Percentiles rank a stretch among this genome's conserved stretches.
Evolutionary conservation across 2,888 invertebrate species (phyloP).

Genomic region (Pyrrhia umbra): DNA sequence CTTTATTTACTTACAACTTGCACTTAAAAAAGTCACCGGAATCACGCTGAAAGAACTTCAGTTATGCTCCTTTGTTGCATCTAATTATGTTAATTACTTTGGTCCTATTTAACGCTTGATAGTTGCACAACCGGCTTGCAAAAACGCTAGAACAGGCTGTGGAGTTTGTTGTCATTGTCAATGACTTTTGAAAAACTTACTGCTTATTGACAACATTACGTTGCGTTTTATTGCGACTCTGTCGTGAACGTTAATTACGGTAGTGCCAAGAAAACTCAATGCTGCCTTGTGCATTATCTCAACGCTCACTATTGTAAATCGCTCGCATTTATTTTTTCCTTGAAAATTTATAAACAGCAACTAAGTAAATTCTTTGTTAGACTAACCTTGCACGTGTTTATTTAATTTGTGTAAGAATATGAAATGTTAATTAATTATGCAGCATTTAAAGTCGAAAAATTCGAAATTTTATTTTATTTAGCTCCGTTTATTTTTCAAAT

Average conservation of each 20-base stretch:
- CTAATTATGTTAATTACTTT: slow-evolving; percentile 49
- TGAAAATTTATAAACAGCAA: slow-evolving; percentile 25
- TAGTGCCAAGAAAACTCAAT: slow-evolving; percentile 38
- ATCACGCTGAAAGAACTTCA: slow-evolving; percentile 50
- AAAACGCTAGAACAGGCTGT: slow-evolving; percentile 14
- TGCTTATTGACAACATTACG: slow-evolving; percentile 9
- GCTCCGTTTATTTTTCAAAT: neutral
- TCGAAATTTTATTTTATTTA: neutral
- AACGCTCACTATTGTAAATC: slow-evolving; percentile 29
- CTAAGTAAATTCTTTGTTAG: slow-evolving; percentile 28
- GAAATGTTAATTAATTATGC: slow-evolving; percentile 7
- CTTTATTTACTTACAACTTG: neutral
- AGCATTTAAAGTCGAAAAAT: neutral
- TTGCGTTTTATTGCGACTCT: slow-evolving; percentile 22
- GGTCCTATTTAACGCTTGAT: slow-evolving; percentile 25
- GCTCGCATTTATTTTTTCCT: slow-evolving; percentile 42
- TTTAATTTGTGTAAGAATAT: slow-evolving; percentile 18
- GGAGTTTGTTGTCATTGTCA: slow-evolving; percentile 51
- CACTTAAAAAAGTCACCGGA: slow-evolving; percentile 36
- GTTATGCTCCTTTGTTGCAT: slow-evolving; percentile 39
- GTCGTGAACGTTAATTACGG: slow-evolving; percentile 24
- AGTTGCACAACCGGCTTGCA: slow-evolving; percentile 45
- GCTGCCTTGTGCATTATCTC: slow-evolving; percentile 28
- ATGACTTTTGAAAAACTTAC: slow-evolving; percentile 45
- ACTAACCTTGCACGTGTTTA: slow-evolving; percentile 31